Percentiles rank a stretch among this genome's conserved stretches.
phyloP scores from a whole-genome alignment of 2,113 vertebrate species.

The Apeltes quadracus region DNA sequence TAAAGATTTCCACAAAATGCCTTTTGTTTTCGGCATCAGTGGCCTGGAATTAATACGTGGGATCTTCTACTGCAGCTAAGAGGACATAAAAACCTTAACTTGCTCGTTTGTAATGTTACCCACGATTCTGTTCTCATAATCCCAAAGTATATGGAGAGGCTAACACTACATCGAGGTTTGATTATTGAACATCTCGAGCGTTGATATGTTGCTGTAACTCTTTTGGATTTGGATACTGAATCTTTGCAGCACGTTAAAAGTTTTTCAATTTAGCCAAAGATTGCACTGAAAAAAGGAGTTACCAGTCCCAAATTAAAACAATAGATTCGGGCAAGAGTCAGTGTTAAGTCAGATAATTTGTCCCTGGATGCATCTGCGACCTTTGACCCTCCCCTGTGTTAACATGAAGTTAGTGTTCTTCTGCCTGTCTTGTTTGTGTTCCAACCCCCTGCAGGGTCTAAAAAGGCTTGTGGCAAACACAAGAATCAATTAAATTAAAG shows the following conservation, averaged over 20 bases:
- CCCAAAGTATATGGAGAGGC: background rate
- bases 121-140: background rate
- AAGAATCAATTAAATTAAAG: constrained; percentile 40
- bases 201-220: background rate
- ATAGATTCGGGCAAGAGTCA: background rate
- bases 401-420: background rate
- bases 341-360: background rate
- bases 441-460: background rate
- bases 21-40: background rate
- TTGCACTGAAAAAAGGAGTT: too few species aligned
- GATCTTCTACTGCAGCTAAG: background rate
- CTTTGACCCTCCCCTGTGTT: constrained; percentile 7
- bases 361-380: constrained; percentile 8
- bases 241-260: background rate
- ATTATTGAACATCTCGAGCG: background rate
- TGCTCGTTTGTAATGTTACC: background rate
- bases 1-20: constrained; percentile 13
- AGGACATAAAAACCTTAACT: background rate
- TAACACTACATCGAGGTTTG: background rate
- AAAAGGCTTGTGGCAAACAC: constrained; percentile 12
- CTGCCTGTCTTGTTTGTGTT: too few species aligned
- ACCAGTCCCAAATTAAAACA: background rate
- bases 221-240: background rate
- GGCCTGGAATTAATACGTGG: background rate
- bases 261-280: background rate